Base-by-base conservation (phyloP, 1,140 invertebrate genomes). In the Campoletis sonorensis region DNA sequence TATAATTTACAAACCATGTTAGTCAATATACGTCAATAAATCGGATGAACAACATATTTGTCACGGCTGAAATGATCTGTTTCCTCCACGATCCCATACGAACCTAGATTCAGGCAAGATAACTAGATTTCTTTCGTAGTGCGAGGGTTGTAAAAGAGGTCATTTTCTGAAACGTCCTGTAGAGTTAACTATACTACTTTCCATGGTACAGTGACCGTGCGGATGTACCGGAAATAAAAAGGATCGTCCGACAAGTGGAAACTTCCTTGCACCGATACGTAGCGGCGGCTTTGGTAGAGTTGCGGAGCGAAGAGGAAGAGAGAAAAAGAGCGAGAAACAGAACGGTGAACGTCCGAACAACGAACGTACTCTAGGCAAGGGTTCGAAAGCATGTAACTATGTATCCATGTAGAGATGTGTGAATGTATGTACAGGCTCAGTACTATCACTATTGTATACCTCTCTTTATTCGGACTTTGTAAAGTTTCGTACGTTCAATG, bases 401-500 rank as follows among this genome's bases (percentile, higher is more conserved):
- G 27, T 26, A 51, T 26, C 64, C 30, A 26, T 70, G n/a, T 70
- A 67, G 27, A 67, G 7, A 4, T 33, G 15, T 33, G n/a, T 70
- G n/a, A 16, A 70, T 11, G 30, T 70, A 33, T 15, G 30, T 64
- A 23, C 61, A 13, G 27, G 23, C 23, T 26, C 61, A 11, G 1
- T 76, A 78, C 54, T 61, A 54, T 0, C 72, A 18, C 40, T 27
- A 78, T 37, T 58, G 54, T 67, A 45, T 10, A 30, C 30, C 30
- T 37, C 58, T 58, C 23, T 64, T n/a, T 71, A 30, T 68, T 33
- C 79, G 82, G 83, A 82, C 73, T 84, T 87, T 64, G 78, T 68
- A 84, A 84, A 85, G 79, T 85, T 86, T 85, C 73, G 68, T 51
- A 70, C 77, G 68, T 84, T 81, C 84, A 77, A 26, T n/a, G 58